A percentile compares a stretch with the other conserved stretches of the same genome.
These are phyloP conservation scores for Drosophila stalkeri DNA, from an alignment of 2,888 invertebrate species.

Conservation along the genomic window DNA sequence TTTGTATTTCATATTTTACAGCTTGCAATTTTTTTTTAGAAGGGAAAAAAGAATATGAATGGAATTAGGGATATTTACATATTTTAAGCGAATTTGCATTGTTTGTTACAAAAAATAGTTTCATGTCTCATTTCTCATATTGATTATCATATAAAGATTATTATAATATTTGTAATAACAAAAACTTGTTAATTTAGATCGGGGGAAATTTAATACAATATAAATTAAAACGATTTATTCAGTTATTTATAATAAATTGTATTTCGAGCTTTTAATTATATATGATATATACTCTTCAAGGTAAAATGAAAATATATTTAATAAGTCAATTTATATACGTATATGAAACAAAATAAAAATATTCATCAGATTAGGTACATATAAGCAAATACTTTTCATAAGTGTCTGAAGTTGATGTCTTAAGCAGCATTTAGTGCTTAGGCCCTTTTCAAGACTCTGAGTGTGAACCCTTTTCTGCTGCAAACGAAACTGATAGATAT, in stretches of 20 bases:
- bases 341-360: not conserved
- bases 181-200: no score
- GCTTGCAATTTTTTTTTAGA: not conserved
- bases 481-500: constrained; percentile 14
- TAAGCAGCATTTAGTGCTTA: not conserved
- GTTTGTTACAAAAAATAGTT: not conserved
- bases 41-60: not conserved
- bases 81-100: not conserved
- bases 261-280: not conserved
- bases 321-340: not conserved
- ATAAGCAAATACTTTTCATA: not conserved
- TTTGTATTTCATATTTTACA: constrained; percentile 5
- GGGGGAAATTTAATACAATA: not conserved
- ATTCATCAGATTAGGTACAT: not conserved
- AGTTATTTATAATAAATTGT: not conserved
- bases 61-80: not conserved
- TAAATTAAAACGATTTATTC: not conserved
- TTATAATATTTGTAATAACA: not conserved
- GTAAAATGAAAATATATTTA: no score
- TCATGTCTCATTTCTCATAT: not conserved
- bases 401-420: not conserved
- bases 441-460: constrained; percentile 14
- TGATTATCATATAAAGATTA: not conserved
- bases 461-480: constrained; percentile 28
- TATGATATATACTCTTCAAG: not conserved